Evolutionary conservation across 2,888 invertebrate genomes (phyloP), one percentile per base, ranked within the genome.

Genomic region (Emmelina monodactyla): DNA sequence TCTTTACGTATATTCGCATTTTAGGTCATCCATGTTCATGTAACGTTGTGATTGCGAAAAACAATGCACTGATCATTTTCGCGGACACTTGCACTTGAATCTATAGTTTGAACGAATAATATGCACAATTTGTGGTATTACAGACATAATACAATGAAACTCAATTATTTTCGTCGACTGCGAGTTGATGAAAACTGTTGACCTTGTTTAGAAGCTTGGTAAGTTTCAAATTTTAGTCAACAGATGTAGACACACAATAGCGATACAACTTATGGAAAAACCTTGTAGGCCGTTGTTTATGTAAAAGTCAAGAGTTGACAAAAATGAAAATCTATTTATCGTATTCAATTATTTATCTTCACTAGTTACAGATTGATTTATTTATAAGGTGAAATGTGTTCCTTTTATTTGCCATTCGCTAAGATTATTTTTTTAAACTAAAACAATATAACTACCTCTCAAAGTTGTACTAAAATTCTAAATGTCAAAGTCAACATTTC

Each of bases 11-110:
- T 76, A 76, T 75, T 76, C 78, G 71, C 75, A 80, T 81, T 81
- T 79, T 79, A 81, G 80, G 80, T 81, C 80, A 81, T 76, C 80
- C 79, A 79, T 79, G 79, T 79, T 80, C 80, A 78, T 78, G 79
- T 79, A 80, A 79, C 76, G 79, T 75, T 79, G 76, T 78, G 79
- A 76, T 78, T 78, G 76, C 79, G 78, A 79, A 79, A 78, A 78
- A 78, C 75, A 76, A 75, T 66, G 72, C 71, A 72, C 62, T 63
- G 61, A 72, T 70, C 78, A 78, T 79, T 76, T 78, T 78, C 65
- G 72, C 75, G 59, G 65, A 71, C 66, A 75, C 70, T 67, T 62
- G 58, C 62, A 64, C 62, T 68, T 59, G 59, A 64, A 61, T 62
- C 53, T 64, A 59, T 51, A 56, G 50, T 55, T 56, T 55, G 58